Evolutionary conservation across 2,113 vertebrate species (phyloP), one percentile per base, ranked within the genome.

Genomic region (Atrichornis clamosus): DNA sequence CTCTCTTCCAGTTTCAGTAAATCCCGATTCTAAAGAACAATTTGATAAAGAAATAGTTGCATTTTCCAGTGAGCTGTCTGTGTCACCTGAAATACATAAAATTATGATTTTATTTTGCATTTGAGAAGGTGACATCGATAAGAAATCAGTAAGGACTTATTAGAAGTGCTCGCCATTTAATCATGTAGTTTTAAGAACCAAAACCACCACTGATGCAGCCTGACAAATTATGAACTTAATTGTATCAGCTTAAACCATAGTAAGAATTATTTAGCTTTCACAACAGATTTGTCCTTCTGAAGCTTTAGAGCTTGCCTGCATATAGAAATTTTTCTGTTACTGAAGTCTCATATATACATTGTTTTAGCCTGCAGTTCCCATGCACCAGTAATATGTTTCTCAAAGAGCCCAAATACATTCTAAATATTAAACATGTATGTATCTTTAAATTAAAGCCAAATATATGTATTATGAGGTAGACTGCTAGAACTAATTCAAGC

Each of bases 11-110:
- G 50, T 69, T 77, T 52, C 90, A 28, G 60, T 56, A 86, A 84
- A 72, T 82, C 90, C 95, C 89, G 93, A 82, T 28, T 70, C 63
- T 80, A 96, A 88, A 35, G 90, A 96, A 78, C 23, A 88, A 63
- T 47, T 91, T 27, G 95, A 91, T 33, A 94, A 86, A 80, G 90
- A 87, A 84, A 81, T 20, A 93, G 90, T 24, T 58, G 94, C 88
- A 86, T 97, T 97, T 97, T 96, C 96, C 74, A 94, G 90, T 39
- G 68, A 97, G 72, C 41, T 69, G 64, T 93, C 94, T 72, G 87
- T 81, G 28, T 56, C 50, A 73, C 47, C 97, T 98, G 58, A 92
- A 94, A 85, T 68, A 94, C 9, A 91, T 13, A 89, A 87, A 91
- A 79, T 5, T 70, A 6, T 33, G 46, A 86, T 50, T 89, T 63